Conservation (phyloP, 2,888 invertebrate species). For the Callyntrura sp. region DNA sequence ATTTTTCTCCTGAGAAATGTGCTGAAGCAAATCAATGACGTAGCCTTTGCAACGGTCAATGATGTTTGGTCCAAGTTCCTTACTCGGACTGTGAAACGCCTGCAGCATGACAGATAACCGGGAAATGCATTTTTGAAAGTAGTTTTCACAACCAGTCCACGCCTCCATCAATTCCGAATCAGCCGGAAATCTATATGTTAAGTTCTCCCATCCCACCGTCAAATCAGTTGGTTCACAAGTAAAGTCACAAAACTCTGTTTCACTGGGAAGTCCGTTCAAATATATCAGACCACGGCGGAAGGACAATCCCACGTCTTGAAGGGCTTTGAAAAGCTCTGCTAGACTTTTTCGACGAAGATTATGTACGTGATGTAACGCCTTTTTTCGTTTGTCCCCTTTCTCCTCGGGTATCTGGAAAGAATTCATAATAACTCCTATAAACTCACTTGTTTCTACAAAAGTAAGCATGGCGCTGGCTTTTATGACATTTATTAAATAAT, state of each 20-base stretch:
- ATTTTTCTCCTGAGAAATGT: conserved; percentile 70
- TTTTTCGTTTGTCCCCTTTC: conserved; percentile 87
- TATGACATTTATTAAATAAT: too few relatives aligned
- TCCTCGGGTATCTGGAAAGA: conserved; percentile 87
- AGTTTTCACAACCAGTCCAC: conserved; percentile 91
- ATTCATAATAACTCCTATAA: not conserved
- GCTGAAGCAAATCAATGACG: conserved; percentile 90
- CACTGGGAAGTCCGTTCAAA: conserved; percentile 83
- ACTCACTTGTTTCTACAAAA: too few relatives aligned
- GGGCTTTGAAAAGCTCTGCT: conserved; percentile 93
- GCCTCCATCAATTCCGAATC: conserved; percentile 87
- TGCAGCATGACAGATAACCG: conserved; percentile 89
- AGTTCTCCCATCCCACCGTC: conserved; percentile 85
- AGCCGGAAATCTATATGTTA: conserved; percentile 73
- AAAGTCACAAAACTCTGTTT: conserved; percentile 86
- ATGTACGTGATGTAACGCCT: conserved; percentile 89
- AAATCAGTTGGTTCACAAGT: conserved; percentile 91
- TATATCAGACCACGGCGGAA: conserved; percentile 90
- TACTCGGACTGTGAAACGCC: conserved; percentile 89
- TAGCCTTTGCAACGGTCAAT: conserved; percentile 95
- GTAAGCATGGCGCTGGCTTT: not conserved
- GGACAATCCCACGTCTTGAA: conserved; percentile 91
- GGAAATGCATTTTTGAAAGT: conserved; percentile 91
- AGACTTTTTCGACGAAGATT: conserved; percentile 94
- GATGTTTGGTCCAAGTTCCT: conserved; percentile 92